These are phyloP conservation scores for Serrognathus titanus DNA, from an alignment of 2,888 invertebrate genomes.

Conservation along the genomic window DNA sequence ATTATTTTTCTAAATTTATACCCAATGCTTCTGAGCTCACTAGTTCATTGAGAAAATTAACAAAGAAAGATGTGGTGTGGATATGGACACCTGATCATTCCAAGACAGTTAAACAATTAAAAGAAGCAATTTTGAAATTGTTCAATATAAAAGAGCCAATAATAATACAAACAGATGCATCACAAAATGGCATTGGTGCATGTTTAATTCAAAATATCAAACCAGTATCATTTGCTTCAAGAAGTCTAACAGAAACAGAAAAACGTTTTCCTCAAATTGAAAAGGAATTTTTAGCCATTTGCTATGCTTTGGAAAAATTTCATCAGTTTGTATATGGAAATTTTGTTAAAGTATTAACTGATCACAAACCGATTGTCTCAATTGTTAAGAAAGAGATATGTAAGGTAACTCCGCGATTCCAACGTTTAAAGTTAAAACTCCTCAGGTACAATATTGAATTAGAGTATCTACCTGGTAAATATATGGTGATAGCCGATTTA, in stretches of 20 bases:
- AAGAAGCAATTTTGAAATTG: neutral
- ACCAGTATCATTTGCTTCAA: too few relatives aligned
- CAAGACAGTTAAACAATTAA: neutral
- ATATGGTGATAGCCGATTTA: neutral
- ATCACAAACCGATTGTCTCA: constrained; percentile 2
- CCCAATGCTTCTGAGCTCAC: constrained; percentile 15
- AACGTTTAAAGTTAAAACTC: constrained; percentile 1
- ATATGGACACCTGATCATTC: neutral
- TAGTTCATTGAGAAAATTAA: neutral
- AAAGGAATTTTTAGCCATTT: too few relatives aligned
- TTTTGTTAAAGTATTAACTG: too few relatives aligned
- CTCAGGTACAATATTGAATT: constrained; percentile 2
- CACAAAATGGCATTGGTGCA: too few relatives aligned
- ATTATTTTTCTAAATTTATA: constrained; percentile 16
- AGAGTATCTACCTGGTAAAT: constrained; percentile 6
- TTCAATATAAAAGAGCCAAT: neutral
- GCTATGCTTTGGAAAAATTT: too few relatives aligned
- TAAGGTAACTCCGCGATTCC: neutral
- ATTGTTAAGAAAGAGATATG: constrained; percentile 2
- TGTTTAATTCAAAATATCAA: too few relatives aligned
- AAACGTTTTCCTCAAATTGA: too few relatives aligned
- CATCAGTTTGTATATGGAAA: too few relatives aligned
- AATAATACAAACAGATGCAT: neutral
- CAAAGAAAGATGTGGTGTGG: neutral
- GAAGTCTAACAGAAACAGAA: too few relatives aligned